These are phyloP conservation scores for Heliconius charithonia DNA, from an alignment of 2,888 invertebrate species.

Conservation along the genomic window DNA sequence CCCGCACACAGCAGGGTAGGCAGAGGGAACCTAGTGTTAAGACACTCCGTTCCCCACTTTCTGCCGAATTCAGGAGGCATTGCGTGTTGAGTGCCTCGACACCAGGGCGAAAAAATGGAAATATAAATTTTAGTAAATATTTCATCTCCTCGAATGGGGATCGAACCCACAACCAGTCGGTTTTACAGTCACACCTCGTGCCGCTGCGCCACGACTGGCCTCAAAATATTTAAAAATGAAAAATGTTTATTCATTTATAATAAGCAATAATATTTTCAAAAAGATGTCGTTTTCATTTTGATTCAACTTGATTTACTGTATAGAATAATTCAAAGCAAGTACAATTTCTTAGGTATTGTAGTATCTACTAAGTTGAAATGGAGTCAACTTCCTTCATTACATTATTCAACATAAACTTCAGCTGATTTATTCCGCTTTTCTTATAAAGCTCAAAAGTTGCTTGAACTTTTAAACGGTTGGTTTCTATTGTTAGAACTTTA, in stretches of 20 bases:
- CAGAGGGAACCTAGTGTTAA: no score
- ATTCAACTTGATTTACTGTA: not conserved
- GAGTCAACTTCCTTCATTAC: constrained; percentile 16
- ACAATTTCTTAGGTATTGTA: not conserved
- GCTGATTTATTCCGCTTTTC: constrained; percentile 23
- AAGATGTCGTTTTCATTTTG: not conserved
- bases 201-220: no score
- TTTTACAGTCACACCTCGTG: no score
- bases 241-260: not conserved
- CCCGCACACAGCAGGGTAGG: no score
- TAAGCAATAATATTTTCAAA: not conserved
- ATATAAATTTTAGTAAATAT: no score
- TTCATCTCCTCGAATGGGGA: no score
- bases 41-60: no score
- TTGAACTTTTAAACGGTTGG: constrained; percentile 20
- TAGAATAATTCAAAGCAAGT: not conserved
- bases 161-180: no score
- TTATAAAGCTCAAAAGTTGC: constrained; percentile 22
- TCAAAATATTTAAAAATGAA: no score
- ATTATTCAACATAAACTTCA: constrained; percentile 25
- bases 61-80: no score
- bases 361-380: not conserved
- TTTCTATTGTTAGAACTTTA: not conserved
- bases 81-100: no score
- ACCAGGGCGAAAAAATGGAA: no score